phyloP scores from a whole-genome alignment of 2,113 vertebrate genomes.

The Pteropus alecto region DNA sequence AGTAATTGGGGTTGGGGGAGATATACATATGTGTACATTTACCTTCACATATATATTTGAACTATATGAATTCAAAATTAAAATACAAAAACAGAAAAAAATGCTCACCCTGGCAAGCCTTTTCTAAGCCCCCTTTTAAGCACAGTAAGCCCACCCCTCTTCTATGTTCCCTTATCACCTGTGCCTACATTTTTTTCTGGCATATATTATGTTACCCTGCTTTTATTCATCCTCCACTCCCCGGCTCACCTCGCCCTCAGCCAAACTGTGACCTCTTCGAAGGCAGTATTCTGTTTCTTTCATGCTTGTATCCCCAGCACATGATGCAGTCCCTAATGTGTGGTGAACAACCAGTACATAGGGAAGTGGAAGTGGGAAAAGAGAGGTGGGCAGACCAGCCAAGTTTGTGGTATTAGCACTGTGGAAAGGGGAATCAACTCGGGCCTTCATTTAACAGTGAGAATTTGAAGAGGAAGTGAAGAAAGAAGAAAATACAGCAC shows the following conservation, averaged over 20 bases:
- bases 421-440: constrained; percentile 1
- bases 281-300: background rate
- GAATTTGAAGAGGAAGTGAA: constrained; percentile 13
- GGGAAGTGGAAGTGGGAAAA: background rate
- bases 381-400: background rate
- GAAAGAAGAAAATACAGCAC: background rate
- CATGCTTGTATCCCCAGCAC: background rate
- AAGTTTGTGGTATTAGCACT: background rate
- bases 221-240: background rate
- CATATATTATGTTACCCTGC: background rate
- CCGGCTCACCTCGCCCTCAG: background rate
- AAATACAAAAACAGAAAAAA: background rate
- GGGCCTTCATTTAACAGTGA: background rate
- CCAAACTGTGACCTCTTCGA: background rate
- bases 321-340: background rate
- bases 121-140: background rate
- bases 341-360: background rate
- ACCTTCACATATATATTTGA: background rate
- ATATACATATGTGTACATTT: background rate
- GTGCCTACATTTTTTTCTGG: background rate
- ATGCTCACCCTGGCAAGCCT: background rate
- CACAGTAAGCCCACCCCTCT: background rate
- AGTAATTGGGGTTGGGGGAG: background rate
- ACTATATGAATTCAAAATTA: background rate
- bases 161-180: background rate